Evolutionary conservation across 30 jellyfish, hydroid and myxozoan species (phyloP).

Genomic region (Aurelia sp.): DNA sequence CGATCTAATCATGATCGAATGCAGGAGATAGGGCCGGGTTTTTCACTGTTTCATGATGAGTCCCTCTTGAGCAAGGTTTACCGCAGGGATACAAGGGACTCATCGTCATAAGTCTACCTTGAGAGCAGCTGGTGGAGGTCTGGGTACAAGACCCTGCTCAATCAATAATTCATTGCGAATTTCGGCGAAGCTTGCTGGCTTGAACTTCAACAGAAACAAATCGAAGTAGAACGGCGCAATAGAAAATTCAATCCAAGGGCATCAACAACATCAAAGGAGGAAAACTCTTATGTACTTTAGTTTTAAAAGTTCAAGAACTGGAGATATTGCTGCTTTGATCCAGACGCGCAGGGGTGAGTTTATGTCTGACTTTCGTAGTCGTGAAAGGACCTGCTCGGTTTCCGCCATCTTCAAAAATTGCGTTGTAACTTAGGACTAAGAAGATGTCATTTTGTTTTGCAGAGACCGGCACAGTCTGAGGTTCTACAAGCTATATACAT

Average conservation of each 20-base stretch:
- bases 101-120: too few species aligned
- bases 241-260: constrained; percentile 2
- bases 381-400: constrained; percentile 45
- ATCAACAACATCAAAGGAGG: constrained; percentile 28
- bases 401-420: constrained; percentile 84
- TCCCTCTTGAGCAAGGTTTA: too few species aligned
- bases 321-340: constrained; percentile 23
- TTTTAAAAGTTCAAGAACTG: neutral
- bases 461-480: constrained; percentile 96
- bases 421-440: constrained; percentile 53
- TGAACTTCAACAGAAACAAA: constrained; percentile 21
- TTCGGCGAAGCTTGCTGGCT: constrained; percentile 66
- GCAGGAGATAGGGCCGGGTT: too few species aligned
- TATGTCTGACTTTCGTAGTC: too few species aligned
- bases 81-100: too few species aligned
- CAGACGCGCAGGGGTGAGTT: constrained; percentile 88
- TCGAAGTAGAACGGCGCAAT: neutral
- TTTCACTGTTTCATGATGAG: too few species aligned
- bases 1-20: too few species aligned
- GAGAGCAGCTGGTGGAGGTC: constrained; percentile 56
- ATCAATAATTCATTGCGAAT: constrained; percentile 55
- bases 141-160: constrained; percentile 26
- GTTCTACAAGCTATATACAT: constrained; percentile 90
- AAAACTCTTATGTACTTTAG: neutral
- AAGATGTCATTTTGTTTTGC: constrained; percentile 39